A percentile compares a stretch with the other conserved stretches of the same genome.
These are phyloP conservation scores for Trogon melanurus DNA, from an alignment of 2,113 vertebrate species.

Conservation along the genomic window DNA sequence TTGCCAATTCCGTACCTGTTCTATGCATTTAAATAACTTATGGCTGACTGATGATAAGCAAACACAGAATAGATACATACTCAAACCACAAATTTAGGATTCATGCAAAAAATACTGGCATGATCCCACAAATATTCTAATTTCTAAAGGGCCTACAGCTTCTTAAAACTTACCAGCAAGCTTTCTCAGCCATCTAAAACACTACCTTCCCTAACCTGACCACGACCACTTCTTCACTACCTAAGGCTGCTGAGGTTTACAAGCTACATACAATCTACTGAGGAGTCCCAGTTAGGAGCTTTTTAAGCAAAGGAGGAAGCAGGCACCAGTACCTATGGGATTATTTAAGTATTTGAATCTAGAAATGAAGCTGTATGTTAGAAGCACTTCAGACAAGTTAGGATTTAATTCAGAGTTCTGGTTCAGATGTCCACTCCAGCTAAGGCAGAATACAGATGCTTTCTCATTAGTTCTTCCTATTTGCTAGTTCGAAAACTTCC, in stretches of 20 bases:
- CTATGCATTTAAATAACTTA: neutral
- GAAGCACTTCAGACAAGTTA: neutral
- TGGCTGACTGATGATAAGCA: neutral
- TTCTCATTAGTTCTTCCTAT: neutral
- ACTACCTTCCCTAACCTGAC: neutral
- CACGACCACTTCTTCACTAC: neutral
- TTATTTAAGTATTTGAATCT: neutral
- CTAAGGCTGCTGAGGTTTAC: neutral
- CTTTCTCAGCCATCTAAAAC: neutral
- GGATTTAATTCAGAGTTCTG: neutral
- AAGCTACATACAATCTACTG: accelerated
- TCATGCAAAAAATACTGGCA: neutral
- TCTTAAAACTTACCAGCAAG: neutral
- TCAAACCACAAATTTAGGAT: neutral
- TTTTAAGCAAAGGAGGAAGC: neutral
- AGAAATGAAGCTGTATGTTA: neutral
- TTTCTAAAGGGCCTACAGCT: neutral
- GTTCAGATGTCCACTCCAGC: neutral
- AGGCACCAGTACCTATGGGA: neutral
- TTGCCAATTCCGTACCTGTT: neutral
- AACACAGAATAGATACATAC: neutral
- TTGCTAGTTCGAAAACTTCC: neutral
- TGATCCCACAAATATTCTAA: neutral
- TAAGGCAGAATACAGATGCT: neutral
- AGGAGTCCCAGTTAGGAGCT: neutral